Evolutionary conservation across 2,888 invertebrate species (phyloP), one percentile per base, ranked within the genome.

Genomic region (Andrena bucephala): DNA sequence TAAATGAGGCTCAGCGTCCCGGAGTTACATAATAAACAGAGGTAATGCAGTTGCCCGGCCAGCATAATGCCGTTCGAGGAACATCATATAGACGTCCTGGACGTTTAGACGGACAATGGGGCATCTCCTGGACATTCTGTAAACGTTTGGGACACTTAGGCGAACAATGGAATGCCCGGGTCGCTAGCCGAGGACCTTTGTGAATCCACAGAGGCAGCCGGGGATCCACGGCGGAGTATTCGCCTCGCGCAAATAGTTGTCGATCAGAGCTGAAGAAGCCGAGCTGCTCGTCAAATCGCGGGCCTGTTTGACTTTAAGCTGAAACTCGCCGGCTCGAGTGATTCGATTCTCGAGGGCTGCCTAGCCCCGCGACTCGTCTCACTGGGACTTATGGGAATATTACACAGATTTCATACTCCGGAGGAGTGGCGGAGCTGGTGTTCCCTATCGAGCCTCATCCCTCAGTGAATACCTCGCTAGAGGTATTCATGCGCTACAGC

Each of bases 81-180:
- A 60, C 83, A 79, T 77, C 82, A 48, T 70, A 72, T 62, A 80
- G 85, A 85, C 86, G 77, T 81, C 76, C 81, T 60, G 78, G 77
- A 86, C 77, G 76, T 81, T 86, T 85, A 81, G 83, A 78, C 72
- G 78, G 77, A 87, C 87, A 87, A 87, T 87, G 20, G 86, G 71
- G 66, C 83, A 83, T 85, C 86, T 81, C 76, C 69, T 83, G 86
- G 83, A 85, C 87, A 87, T 86, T 87, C 86, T 85, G 86, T 83
- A 86, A 87, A 85, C 85, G 87, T 85, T 87, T 87, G 80, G 78
- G 83, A 83, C 83, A 86, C 86, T 87, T 85, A 78, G 83, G 42
- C 79, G 74, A 62, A 86, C 85, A 87, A 81, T 86, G 81, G 85
- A 75, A 85, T 77, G 81, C 71, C 77, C 68, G 77, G 77, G 74